Base-by-base conservation (phyloP, 2,797 vertebrate genomes). In the Cercopithecus mitis region DNA sequence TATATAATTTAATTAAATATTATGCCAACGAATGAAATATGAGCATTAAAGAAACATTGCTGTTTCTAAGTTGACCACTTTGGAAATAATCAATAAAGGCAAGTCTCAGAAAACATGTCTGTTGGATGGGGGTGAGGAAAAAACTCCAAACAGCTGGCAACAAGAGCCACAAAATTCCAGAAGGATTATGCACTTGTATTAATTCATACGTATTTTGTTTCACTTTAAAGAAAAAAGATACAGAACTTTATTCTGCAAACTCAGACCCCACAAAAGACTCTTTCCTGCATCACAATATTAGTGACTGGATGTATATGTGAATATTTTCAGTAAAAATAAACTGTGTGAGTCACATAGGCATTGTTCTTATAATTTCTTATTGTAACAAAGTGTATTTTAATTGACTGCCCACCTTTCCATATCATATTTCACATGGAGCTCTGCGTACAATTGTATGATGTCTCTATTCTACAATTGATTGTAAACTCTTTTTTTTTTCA, bases 11-110 rank as follows among this genome's bases (percentile, higher is more conserved):
- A 57, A 85, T 90, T 67, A 57, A 88, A 79, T 72, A 83, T 61
- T 52, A 87, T 90, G 77, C 58, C 80, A 57, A 83, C 41, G 10
- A 39, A 39, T 81, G 7, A 84, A 84, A 79, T 47, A 33, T 17
- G 75, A 91, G 19, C 57, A 73, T 61, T 73, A 47, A 39, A 93
- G 33, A 55, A 50, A 91, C 80, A 86, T 7, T 43, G 22, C 39
- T 43, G 7, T 67, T 92, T 95, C 39, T 57, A 82, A 92, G 30
- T 75, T 64, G 39, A 72, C 70, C 91, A 43, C 61, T 91, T 95
- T 83, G 45, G 52, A 97, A 96, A 85, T 7, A 96, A 83, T 33
- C 52, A 82, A 22, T 33, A 89, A n/a, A 88, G 61, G 20, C 33
- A 47, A 88, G 13, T 41, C 33, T 50, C 55, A 81, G 73, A 70